These are phyloP conservation scores for Anolis sagrei DNA, from an alignment of 2,113 vertebrate species.

Conservation along the genomic window DNA sequence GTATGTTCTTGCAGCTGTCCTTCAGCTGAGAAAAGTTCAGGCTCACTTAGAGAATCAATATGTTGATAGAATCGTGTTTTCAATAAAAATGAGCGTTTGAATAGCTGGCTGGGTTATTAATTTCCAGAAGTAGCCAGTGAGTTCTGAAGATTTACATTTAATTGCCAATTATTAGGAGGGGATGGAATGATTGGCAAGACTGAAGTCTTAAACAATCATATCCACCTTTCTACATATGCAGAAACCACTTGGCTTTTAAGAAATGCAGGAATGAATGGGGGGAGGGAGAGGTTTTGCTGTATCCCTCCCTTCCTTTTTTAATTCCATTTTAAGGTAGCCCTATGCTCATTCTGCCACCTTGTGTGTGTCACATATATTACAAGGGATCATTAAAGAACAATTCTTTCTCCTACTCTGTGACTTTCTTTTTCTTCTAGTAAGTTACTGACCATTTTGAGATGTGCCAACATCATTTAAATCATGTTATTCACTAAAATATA, in stretches of 20 bases:
- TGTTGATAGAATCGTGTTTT: constrained; percentile 65
- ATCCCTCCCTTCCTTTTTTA: neutral
- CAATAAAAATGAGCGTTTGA: constrained; percentile 65
- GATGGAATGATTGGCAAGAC: constrained; percentile 50
- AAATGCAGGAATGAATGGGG: constrained; percentile 28
- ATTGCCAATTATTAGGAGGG: constrained; percentile 59
- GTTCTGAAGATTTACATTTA: constrained; percentile 61
- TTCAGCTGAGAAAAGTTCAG: constrained; percentile 59
- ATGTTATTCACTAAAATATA: constrained; percentile 11
- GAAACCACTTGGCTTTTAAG: constrained; percentile 26
- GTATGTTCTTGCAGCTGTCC: constrained; percentile 66
- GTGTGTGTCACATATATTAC: constrained; percentile 78
- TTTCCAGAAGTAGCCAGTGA: constrained; percentile 55
- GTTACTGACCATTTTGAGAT: neutral
- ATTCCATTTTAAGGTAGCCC: constrained; percentile 19
- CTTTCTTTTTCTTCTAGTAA: neutral
- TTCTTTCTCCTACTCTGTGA: constrained; percentile 29
- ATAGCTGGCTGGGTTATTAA: constrained; percentile 46
- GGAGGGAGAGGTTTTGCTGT: constrained; percentile 34
- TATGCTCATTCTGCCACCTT: constrained; percentile 82
- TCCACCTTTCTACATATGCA: constrained; percentile 37
- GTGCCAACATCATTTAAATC: constrained; percentile 6
- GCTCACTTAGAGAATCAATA: constrained; percentile 69
- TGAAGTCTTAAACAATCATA: constrained; percentile 45
- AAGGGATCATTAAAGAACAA: constrained; percentile 56